phyloP scores from a whole-genome alignment of 1,140 invertebrate genomes.

The Drosophila lini region DNA sequence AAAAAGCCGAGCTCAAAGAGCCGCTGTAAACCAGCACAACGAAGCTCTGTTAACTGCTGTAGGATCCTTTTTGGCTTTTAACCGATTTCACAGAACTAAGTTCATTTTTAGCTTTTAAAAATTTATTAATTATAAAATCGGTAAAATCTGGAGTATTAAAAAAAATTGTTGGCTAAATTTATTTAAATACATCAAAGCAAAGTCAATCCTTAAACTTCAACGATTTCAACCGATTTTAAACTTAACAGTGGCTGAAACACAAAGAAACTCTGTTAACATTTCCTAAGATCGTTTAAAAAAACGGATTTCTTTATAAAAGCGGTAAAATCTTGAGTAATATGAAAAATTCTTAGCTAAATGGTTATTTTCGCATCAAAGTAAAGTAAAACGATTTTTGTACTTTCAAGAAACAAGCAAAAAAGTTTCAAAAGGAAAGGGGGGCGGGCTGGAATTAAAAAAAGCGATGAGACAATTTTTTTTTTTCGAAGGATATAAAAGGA shows the following conservation, averaged over 20 bases:
- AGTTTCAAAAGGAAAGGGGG: constrained; percentile 18
- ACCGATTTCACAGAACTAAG: too few relatives aligned
- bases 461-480: constrained; percentile 6
- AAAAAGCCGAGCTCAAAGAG: neutral
- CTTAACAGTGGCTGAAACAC: too few relatives aligned
- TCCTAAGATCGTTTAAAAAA: neutral
- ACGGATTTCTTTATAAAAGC: neutral
- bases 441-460: too few relatives aligned
- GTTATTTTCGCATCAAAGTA: constrained; percentile 35
- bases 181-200: too few relatives aligned
- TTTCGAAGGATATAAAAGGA: constrained; percentile 54
- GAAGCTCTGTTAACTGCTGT: neutral
- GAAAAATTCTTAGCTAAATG: neutral
- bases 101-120: too few relatives aligned
- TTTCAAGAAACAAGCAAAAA: constrained; percentile 18
- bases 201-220: too few relatives aligned
- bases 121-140: too few relatives aligned
- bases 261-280: neutral
- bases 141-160: too few relatives aligned
- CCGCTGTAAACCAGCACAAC: neutral
- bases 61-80: too few relatives aligned
- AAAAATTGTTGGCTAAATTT: too few relatives aligned
- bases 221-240: too few relatives aligned
- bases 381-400: constrained; percentile 36
- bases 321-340: neutral